A percentile compares a stretch with the other conserved stretches of the same genome.
phyloP scores from a whole-genome alignment of 2,888 invertebrate genomes.

The Zelleria hepariella region DNA sequence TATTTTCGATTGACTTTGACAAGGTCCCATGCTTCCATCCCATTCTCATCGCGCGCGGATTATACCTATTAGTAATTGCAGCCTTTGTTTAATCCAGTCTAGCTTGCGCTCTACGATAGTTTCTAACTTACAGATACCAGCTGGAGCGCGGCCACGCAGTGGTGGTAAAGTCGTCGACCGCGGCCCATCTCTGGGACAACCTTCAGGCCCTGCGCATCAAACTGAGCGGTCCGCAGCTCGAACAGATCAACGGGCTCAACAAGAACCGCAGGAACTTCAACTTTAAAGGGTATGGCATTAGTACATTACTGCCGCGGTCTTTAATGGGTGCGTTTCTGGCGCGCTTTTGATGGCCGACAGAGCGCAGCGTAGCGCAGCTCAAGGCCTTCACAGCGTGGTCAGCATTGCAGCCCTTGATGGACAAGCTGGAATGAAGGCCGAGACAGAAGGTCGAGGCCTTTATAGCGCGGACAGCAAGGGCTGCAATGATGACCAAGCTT shows the following conservation, averaged over 20 bases:
- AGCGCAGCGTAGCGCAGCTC: too few relatives aligned
- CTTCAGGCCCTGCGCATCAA: slow-evolving; percentile 28
- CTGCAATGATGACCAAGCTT: too few relatives aligned
- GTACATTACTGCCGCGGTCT: too few relatives aligned
- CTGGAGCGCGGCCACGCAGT: slow-evolving; percentile 32
- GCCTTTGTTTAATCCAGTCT: neutral
- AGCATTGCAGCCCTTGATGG: too few relatives aligned
- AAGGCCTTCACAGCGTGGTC: too few relatives aligned
- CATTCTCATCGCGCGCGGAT: too few relatives aligned
- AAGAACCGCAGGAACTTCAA: slow-evolving; percentile 38
- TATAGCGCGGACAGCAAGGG: too few relatives aligned
- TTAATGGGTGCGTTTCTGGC: too few relatives aligned
- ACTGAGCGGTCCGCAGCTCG: slow-evolving; percentile 26
- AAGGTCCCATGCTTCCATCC: neutral
- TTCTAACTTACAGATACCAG: slow-evolving; percentile 38
- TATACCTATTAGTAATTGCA: too few relatives aligned
- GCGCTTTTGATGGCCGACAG: too few relatives aligned
- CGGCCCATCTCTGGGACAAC: slow-evolving; percentile 38
- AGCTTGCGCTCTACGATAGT: neutral
- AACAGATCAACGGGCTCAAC: slow-evolving; percentile 37
- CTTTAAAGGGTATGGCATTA: slow-evolving; percentile 41
- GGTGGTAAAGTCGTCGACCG: slow-evolving; percentile 39
- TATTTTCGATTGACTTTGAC: neutral
- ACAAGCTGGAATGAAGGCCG: too few relatives aligned
- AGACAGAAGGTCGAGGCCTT: too few relatives aligned